These are phyloP conservation scores for Homalodisca vitripennis DNA, from an alignment of 1,140 invertebrate genomes.

Conservation along the genomic window DNA sequence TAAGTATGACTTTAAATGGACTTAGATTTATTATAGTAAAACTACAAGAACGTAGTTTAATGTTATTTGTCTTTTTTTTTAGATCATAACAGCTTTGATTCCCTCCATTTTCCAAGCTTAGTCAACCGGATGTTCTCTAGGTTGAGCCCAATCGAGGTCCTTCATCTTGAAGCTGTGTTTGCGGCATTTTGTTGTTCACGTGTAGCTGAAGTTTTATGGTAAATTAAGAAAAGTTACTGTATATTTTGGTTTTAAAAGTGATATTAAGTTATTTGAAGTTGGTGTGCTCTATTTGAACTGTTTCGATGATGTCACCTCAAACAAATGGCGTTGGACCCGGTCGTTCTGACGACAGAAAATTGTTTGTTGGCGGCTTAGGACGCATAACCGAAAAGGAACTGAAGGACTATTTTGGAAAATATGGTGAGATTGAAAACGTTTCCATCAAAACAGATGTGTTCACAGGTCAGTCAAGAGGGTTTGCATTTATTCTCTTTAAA, in stretches of 20 bases:
- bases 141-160: constrained; percentile 11
- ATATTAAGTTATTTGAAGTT: too few relatives aligned
- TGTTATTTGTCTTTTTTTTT: too few relatives aligned
- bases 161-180: constrained; percentile 24
- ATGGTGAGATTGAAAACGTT: constrained; percentile 62
- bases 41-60: too few relatives aligned
- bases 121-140: constrained; percentile 5
- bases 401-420: constrained; percentile 61
- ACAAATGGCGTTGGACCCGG: constrained; percentile 44
- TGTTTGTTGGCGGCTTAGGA: constrained; percentile 53
- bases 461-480: constrained; percentile 63
- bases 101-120: constrained; percentile 15
- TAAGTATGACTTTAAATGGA: too few relatives aligned
- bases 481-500: constrained; percentile 69
- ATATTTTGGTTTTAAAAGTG: neutral
- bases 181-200: constrained; percentile 17
- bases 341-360: constrained; percentile 54
- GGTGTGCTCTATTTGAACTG: neutral
- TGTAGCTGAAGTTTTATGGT: neutral
- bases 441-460: constrained; percentile 63
- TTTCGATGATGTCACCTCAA: constrained; percentile 3
- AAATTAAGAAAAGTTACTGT: neutral
- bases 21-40: too few relatives aligned
- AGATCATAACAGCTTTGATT: neutral
- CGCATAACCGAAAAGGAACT: constrained; percentile 56